Evolutionary conservation across 2,113 vertebrate genomes (phyloP), one percentile per base, ranked within the genome.

Genomic region (Siphamia tubifer): DNA sequence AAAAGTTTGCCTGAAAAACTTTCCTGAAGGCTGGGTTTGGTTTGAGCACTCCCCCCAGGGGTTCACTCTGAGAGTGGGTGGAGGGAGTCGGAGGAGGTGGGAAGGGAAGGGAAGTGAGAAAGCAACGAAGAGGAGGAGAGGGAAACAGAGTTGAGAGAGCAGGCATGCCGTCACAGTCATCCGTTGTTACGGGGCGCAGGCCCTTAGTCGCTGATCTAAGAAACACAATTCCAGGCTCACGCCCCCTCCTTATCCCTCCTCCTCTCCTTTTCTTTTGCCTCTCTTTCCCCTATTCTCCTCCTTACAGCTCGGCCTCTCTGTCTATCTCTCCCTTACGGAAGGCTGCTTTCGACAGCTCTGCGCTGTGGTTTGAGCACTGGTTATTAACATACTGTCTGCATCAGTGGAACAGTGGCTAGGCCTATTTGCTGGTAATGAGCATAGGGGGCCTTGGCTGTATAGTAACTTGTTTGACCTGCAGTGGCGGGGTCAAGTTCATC

Each of bases 1-100:
- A 85, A 84, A 86, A 86, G 84, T 84, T 87, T 81, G 81, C 66
- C 68, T 45, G 62, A 17, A 9, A 77, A 89, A 89, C 64, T 87
- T 84, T 62, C 71, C 80, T 81, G 79, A 87, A 72, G 75, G 54
- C 67, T 57, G 60, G 65, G 68, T 64, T 76, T 67, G 61, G 56
- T 69, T 64, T 58, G 53, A 74, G 69, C 57, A 9, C 56, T 78
- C 84, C 79, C 86, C 86, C 69, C 34, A 39, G 80, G 87, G 73
- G 81, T 79, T 75, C 13, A 10, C 73, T 62, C 32, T 8, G 32
- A 36, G 66, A 40, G 65, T 43, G 52, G 57, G 67, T 16, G 54
- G 64, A 64, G 21, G 62, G 24, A n/a, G n/a, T n/a, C n/a, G 8
- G 34, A 15, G 25, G 34, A 32, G 23, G 47, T 17, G 42, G 25